phyloP scores from a whole-genome alignment of 2,113 vertebrate genomes.

The Ochotona curzoniae region DNA sequence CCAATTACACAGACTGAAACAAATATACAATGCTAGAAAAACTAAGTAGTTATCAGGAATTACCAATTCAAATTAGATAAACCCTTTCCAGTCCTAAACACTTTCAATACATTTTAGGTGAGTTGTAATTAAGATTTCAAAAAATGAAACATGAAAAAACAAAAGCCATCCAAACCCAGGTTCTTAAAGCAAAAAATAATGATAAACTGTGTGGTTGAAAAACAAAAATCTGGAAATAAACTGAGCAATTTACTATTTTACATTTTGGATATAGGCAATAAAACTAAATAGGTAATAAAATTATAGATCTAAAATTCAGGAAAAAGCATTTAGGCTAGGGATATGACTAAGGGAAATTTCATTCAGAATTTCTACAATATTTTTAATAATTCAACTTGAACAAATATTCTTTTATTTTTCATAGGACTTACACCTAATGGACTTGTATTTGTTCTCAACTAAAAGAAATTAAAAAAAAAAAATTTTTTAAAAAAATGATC shows the following conservation, averaged over 20 bases:
- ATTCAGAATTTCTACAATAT: no score
- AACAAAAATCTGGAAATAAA: not conserved
- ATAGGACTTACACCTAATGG: no score
- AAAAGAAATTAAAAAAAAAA: no score
- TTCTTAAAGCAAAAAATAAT: conserved; percentile 22
- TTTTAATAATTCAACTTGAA: no score
- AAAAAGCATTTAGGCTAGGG: no score
- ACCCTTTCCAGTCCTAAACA: not conserved
- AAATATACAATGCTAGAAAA: not conserved
- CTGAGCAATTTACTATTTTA: not conserved
- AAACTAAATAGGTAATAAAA: no score
- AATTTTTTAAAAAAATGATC: not conserved
- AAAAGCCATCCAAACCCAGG: not conserved
- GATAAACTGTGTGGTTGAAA: not conserved
- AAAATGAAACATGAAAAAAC: not conserved
- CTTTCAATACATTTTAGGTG: conserved; percentile 31
- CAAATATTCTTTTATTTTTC: no score
- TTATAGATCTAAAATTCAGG: no score
- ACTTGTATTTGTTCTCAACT: no score
- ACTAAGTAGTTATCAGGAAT: not conserved
- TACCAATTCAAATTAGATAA: conserved; percentile 13
- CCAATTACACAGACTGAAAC: not conserved
- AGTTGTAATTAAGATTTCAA: not conserved
- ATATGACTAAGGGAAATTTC: no score
- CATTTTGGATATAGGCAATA: not conserved